Evolutionary conservation across 2,888 invertebrate species (phyloP).

Genomic region (Antheraea yamamai): DNA sequence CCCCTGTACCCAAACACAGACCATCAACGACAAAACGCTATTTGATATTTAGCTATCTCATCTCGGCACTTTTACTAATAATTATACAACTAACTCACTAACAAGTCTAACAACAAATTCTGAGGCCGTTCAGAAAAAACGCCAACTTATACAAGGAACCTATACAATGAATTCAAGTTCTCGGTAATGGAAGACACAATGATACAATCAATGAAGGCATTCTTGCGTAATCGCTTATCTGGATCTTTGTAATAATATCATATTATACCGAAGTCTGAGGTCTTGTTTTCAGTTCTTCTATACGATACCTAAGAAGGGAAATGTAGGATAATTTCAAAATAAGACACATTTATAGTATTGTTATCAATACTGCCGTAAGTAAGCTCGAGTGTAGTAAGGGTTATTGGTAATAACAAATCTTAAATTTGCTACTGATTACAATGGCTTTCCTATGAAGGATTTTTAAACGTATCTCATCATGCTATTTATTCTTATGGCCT

Average conservation of each 20-base stretch:
- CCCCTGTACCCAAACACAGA: background rate
- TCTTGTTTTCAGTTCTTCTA: background rate
- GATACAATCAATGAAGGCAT: background rate
- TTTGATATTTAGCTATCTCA: background rate
- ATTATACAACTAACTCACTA: background rate
- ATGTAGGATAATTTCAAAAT: background rate
- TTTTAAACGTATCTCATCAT: background rate
- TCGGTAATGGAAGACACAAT: background rate
- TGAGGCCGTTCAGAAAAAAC: background rate
- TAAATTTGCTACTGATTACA: no score
- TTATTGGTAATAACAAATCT: no score
- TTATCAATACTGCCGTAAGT: no score
- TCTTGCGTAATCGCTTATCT: background rate
- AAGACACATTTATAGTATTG: background rate
- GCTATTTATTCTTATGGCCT: background rate
- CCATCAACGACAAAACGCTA: background rate
- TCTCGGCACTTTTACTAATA: background rate
- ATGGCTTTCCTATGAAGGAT: no score
- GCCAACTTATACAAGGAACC: background rate
- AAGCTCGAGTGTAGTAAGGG: no score
- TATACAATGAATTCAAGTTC: background rate
- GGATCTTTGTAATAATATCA: background rate
- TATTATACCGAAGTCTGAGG: background rate
- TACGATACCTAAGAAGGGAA: background rate
- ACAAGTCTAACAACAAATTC: background rate